phyloP scores from a whole-genome alignment of 2,113 vertebrate genomes.

The Osmerus eperlanus region DNA sequence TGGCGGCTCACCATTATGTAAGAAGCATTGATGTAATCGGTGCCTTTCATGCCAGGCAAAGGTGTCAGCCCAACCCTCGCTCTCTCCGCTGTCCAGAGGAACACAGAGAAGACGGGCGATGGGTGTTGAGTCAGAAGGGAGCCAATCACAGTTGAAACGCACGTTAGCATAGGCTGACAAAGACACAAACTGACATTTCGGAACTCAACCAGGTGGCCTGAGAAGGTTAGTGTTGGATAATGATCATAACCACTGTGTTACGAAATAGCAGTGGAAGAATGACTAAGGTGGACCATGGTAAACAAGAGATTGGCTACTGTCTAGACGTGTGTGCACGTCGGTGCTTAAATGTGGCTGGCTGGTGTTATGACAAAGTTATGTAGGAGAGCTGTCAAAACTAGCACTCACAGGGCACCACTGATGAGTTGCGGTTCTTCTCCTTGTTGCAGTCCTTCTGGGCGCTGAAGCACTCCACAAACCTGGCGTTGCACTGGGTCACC shows the following conservation, averaged over 20 bases:
- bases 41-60: constrained; percentile 90
- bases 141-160: not conserved
- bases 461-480: constrained; percentile 88
- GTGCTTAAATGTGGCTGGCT: not conserved
- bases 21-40: constrained; percentile 96
- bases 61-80: constrained; percentile 89
- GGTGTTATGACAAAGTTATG: not conserved
- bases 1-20: constrained; percentile 91
- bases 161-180: not conserved
- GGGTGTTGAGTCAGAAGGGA: not conserved
- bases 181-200: not conserved
- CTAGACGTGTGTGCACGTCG: not conserved
- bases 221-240: not conserved
- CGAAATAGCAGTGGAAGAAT: constrained; percentile 29
- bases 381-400: not conserved
- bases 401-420: constrained; percentile 89
- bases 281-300: not conserved
- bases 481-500: constrained; percentile 88
- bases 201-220: not conserved
- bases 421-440: constrained; percentile 94
- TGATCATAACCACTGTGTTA: constrained; percentile 17
- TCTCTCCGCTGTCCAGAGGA: constrained; percentile 78
- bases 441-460: constrained; percentile 97
- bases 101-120: constrained; percentile 2
- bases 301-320: not conserved